Conservation (phyloP, 2,113 vertebrate species). For the Pteruthius melanotis region DNA sequence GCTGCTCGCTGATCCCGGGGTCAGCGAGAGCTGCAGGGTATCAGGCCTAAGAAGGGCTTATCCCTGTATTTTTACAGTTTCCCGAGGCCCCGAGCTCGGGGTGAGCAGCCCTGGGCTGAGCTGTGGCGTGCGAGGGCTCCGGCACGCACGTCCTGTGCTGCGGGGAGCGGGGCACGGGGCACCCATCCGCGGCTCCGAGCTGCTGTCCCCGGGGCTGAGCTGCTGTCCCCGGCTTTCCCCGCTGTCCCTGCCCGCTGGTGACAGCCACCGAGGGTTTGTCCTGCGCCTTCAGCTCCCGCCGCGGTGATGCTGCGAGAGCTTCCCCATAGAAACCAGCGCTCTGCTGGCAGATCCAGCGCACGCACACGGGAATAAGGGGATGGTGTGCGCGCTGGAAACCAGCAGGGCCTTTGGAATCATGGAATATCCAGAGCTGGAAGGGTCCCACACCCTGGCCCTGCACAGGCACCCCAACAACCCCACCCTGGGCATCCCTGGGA, state of each 20-base stretch:
- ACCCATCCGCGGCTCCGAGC: neutral
- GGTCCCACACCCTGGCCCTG: neutral
- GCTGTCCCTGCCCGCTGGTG: neutral
- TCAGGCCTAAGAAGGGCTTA: conserved; percentile 6
- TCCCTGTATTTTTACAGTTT: neutral
- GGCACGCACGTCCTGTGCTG: neutral
- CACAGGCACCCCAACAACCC: neutral
- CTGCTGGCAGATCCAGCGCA: fast-evolving
- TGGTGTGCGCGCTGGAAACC: fast-evolving
- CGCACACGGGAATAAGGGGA: fast-evolving
- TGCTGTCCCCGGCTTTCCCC: fast-evolving
- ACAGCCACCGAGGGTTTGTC: fast-evolving
- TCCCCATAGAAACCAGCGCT: neutral
- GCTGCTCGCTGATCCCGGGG: neutral
- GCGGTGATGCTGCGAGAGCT: fast-evolving
- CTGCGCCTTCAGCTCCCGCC: fast-evolving
- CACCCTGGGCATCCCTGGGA: neutral
- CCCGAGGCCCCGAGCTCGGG: neutral
- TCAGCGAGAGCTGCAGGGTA: neutral
- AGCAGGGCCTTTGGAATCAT: fast-evolving
- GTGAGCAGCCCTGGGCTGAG: neutral
- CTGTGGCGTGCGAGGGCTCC: neutral
- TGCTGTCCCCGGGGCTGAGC: neutral
- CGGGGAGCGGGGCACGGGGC: fast-evolving
- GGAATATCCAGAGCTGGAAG: neutral